Evolutionary conservation across 2,888 invertebrate genomes (phyloP).

Genomic region (Ichneumon xanthorius): DNA sequence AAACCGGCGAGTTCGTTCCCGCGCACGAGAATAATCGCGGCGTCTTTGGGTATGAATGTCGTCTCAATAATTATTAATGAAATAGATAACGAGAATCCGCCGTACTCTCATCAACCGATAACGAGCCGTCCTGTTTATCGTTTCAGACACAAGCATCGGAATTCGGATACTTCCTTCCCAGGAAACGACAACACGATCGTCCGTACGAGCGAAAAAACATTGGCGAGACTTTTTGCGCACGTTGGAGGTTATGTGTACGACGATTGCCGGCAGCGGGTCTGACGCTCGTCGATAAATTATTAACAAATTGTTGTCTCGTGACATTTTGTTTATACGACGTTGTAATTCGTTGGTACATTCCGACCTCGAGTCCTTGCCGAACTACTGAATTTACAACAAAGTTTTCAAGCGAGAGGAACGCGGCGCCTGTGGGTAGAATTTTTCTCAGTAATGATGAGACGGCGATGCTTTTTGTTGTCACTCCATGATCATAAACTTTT

Average conservation of each 20-base stretch:
- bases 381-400: not conserved
- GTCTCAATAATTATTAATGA: not conserved
- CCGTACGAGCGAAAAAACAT: not conserved
- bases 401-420: not conserved
- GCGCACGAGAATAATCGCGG: slow-evolving; percentile 1
- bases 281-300: too few species aligned
- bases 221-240: not conserved
- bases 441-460: not conserved
- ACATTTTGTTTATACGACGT: not conserved
- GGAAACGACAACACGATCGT: not conserved
- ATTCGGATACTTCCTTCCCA: not conserved
- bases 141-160: not conserved
- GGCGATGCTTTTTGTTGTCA: not conserved
- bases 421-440: not conserved
- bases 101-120: not conserved
- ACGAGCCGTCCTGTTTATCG: not conserved
- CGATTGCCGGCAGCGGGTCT: not conserved
- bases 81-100: not conserved
- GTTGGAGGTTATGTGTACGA: not conserved
- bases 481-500: not conserved
- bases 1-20: not conserved
- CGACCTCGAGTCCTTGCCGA: not conserved
- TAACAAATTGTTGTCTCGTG: not conserved
- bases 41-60: not conserved
- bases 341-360: not conserved